Evolutionary conservation across 2,113 vertebrate genomes (phyloP), one percentile per base, ranked within the genome.

Genomic region (Odontophorus gujanensis): DNA sequence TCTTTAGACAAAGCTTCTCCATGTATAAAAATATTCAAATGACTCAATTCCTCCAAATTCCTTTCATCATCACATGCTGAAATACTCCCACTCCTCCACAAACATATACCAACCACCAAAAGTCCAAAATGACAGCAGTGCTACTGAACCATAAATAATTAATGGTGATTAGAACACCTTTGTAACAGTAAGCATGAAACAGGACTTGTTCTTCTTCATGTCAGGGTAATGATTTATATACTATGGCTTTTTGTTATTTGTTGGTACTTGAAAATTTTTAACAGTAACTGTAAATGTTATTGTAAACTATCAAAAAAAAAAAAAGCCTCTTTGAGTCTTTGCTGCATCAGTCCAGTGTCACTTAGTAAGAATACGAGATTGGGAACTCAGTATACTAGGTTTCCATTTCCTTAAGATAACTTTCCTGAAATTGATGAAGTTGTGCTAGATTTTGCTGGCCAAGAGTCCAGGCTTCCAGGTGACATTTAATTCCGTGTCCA

Each of bases 51-150:
- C 80, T 69, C 81, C 57, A 63, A 83, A 62, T 93, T 79, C 81
- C 90, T 89, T 89, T 92, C 85, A 81, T 90, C 68, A 88, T 92
- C 95, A 90, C 90, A 81, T 94, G 96, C 90, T 95, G 40, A 87
- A 91, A 81, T 55, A 74, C 92, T 90, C 96, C 95, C 65, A 95
- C 95, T 88, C 68, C 55, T 91, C 95, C 92, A 63, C 93, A 95
- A 68, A 71, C 77, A 69, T 88, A 42, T 71, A 94, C 87, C 90
- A 77, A 93, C 73, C 34, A 47, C 68, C 87, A 68, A 85, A 90
- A 87, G 79, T 93, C 87, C 85, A 69, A 32, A 32, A 93, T 58
- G 82, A 90, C 76, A 92, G 91, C 58, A 69, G 81, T 25, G 76
- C 79, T 32, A 9, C 79, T 78, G 81, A 96, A 51, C 79, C 90